Percentiles rank a stretch among this genome's conserved stretches.
These are phyloP conservation scores for Leptinotarsa lineolata DNA, from an alignment of 1,140 invertebrate species.

Conservation along the genomic window DNA sequence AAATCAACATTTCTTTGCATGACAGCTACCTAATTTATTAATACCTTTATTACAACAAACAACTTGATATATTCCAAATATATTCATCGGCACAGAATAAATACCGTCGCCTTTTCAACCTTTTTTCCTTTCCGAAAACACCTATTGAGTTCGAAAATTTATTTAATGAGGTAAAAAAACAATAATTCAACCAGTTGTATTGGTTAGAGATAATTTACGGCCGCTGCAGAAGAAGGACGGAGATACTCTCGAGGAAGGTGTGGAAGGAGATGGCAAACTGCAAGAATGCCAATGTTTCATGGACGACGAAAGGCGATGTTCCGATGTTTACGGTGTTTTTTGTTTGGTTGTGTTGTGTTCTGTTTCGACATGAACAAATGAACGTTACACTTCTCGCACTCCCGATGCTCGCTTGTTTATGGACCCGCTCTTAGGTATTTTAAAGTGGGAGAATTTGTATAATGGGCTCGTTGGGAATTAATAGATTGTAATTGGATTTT, in stretches of 20 bases:
- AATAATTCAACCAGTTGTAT: conserved; percentile 43
- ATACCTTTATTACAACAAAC: conserved; percentile 46
- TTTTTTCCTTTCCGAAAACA: conserved; percentile 42
- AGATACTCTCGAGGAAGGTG: conserved; percentile 11
- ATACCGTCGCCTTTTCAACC: conserved; percentile 40
- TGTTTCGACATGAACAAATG: conserved; percentile 54
- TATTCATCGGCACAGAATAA: conserved; percentile 44
- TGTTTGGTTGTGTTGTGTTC: conserved; percentile 52
- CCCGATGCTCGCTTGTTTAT: conserved; percentile 43
- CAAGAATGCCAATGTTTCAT: conserved; percentile 53
- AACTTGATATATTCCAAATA: conserved; percentile 47
- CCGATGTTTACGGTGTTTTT: conserved; percentile 52
- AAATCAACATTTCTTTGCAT: conserved; percentile 22
- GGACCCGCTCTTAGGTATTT: conserved; percentile 36
- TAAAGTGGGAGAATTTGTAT: conserved; percentile 30
- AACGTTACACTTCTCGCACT: conserved; percentile 54
- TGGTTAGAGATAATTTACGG: conserved; percentile 45
- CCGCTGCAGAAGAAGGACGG: conserved; percentile 34
- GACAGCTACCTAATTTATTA: conserved; percentile 39
- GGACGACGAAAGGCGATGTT: conserved; percentile 54
- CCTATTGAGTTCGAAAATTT: conserved; percentile 46
- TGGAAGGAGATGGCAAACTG: conserved; percentile 36
- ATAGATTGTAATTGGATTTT: conserved; percentile 33
- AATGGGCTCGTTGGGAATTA: conserved; percentile 26
- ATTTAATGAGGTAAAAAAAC: conserved; percentile 49